A percentile compares a stretch with the other conserved stretches of the same genome.
Evolutionary conservation across 2,888 invertebrate species (phyloP).

Genomic region (Eupithecia centaureata): DNA sequence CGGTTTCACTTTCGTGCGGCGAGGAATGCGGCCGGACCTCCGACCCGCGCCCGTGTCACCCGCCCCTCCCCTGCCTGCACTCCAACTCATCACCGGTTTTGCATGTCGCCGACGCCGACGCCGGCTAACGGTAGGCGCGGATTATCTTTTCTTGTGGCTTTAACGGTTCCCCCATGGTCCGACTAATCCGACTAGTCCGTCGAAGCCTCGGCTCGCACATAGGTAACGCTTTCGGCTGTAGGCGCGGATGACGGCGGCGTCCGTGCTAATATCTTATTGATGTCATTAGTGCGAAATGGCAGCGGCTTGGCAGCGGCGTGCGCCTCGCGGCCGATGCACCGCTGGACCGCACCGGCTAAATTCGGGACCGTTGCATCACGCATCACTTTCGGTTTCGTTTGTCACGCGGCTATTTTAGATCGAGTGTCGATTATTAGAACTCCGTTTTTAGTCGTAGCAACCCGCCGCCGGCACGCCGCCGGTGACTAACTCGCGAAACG

Average conservation of each 20-base stretch:
- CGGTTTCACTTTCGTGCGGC: conserved; percentile 82
- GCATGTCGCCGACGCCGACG: conserved; percentile 51
- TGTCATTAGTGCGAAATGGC: conserved; percentile 84
- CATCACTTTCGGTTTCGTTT: conserved; percentile 82
- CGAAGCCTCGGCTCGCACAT: conserved; percentile 50
- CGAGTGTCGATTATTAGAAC: conserved; percentile 81
- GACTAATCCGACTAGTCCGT: too few relatives aligned
- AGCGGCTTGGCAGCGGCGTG: conserved; percentile 75
- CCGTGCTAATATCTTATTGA: conserved; percentile 82
- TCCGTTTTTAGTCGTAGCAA: conserved; percentile 71
- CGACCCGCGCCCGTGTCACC: conserved; percentile 70
- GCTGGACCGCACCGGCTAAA: conserved; percentile 74
- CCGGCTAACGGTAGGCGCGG: conserved; percentile 48
- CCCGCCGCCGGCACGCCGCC: conserved; percentile 54
- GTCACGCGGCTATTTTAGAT: conserved; percentile 81
- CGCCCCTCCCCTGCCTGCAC: conserved; percentile 47
- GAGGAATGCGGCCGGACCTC: conserved; percentile 82
- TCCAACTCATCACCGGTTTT: conserved; percentile 48
- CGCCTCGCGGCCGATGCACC: conserved; percentile 78
- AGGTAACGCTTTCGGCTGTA: conserved; percentile 28
- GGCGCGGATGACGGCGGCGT: conserved; percentile 51
- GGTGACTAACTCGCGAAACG: conserved; percentile 65
- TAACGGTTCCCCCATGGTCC: conserved; percentile 53
- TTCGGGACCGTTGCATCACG: conserved; percentile 82
- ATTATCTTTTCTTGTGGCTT: conserved; percentile 51